Conservation (phyloP, 2,113 vertebrate genomes). For the Sturnus vulgaris region DNA sequence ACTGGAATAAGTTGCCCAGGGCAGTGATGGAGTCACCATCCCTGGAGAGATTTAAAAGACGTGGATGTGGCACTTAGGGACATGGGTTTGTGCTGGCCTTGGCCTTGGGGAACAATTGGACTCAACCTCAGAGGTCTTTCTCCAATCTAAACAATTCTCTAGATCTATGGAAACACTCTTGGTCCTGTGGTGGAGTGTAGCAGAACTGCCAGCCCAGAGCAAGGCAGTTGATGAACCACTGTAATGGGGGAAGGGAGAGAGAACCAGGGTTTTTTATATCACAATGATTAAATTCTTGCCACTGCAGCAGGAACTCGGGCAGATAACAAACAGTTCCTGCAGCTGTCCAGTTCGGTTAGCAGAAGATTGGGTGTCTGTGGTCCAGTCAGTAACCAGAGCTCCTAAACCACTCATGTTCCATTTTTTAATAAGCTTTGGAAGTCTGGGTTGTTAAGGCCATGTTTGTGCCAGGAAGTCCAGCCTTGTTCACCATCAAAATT, state of each 20-base stretch:
- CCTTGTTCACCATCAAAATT: background rate
- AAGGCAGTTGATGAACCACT: background rate
- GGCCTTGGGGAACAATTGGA: background rate
- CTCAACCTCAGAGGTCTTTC: background rate
- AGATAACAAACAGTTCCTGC: background rate
- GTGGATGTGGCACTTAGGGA: background rate
- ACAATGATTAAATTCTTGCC: background rate
- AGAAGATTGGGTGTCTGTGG: background rate
- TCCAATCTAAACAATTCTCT: background rate
- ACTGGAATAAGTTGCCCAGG: background rate
- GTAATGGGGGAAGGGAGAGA: fast-evolving
- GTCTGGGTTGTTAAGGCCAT: background rate
- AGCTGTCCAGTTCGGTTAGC: background rate
- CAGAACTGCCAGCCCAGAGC: background rate
- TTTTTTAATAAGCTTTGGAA: background rate
- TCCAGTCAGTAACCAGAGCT: background rate
- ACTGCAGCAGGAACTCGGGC: background rate
- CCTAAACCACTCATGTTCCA: background rate
- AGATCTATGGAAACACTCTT: background rate
- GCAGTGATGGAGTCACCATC: background rate
- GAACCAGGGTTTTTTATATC: background rate
- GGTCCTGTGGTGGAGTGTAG: background rate
- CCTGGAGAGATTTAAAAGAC: background rate
- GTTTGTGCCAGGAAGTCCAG: background rate
- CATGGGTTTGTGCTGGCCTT: background rate